Conservation (phyloP, 2,888 invertebrate species). For the Thecocarcelia acutangulata region DNA sequence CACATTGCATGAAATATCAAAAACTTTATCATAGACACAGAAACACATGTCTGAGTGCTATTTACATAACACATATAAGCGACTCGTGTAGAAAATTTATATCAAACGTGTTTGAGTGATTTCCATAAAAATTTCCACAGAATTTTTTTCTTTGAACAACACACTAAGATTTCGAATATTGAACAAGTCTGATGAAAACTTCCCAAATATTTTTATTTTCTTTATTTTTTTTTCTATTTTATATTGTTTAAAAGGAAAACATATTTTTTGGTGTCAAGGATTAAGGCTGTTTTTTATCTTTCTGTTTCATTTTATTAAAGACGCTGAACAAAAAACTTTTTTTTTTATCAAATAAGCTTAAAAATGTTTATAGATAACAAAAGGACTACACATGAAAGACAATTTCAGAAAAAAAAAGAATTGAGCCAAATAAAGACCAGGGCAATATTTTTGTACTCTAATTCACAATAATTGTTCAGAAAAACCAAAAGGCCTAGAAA, state of each 20-base stretch:
- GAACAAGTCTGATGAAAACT: too few species aligned
- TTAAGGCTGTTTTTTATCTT: slow-evolving; percentile 49
- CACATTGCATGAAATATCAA: too few species aligned
- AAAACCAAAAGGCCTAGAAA: slow-evolving; percentile 47
- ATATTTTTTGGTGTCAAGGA: slow-evolving; percentile 61
- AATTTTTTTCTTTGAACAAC: too few species aligned
- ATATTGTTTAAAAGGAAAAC: background rate
- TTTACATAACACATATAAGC: too few species aligned
- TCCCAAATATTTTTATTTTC: background rate
- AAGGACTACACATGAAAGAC: slow-evolving; percentile 21
- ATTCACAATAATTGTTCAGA: slow-evolving; percentile 51
- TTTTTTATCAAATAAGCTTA: slow-evolving; percentile 3
- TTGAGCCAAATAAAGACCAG: slow-evolving; percentile 35
- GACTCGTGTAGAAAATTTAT: too few species aligned
- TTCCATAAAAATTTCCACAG: too few species aligned
- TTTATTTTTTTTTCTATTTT: background rate
- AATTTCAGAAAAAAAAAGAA: slow-evolving; percentile 40
- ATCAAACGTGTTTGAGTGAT: too few species aligned
- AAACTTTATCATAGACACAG: too few species aligned
- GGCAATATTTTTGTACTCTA: slow-evolving; percentile 42
- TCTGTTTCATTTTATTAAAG: slow-evolving; percentile 21
- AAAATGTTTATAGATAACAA: slow-evolving; percentile 25
- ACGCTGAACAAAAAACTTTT: background rate
- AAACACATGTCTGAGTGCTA: too few species aligned
- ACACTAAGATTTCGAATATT: too few species aligned